A percentile compares a stretch with the other conserved stretches of the same genome.
Evolutionary conservation across 2,888 invertebrate species (phyloP).

Genomic region (Patella depressa): DNA sequence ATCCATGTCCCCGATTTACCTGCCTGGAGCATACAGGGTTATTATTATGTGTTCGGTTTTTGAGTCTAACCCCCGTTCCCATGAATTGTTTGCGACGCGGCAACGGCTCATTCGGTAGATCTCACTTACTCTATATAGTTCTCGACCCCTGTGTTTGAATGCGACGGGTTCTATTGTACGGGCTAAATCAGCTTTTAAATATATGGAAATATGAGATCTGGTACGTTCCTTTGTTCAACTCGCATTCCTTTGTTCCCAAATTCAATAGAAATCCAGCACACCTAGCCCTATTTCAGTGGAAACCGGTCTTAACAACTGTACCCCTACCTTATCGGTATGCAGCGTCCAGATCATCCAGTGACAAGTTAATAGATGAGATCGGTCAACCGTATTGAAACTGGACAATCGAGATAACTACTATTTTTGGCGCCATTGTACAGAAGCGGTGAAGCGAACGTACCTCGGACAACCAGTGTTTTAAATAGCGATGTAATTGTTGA

Average conservation of each 20-base stretch:
- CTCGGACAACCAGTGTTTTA: conserved; percentile 5
- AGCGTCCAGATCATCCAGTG: too few relatives aligned
- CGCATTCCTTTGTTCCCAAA: neutral
- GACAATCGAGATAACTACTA: neutral
- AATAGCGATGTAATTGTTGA: neutral
- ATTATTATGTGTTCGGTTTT: too few relatives aligned
- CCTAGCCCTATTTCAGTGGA: neutral
- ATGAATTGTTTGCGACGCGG: too few relatives aligned
- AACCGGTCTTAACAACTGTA: conserved; percentile 3
- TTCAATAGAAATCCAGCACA: neutral
- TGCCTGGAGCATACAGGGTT: too few relatives aligned
- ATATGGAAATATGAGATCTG: neutral
- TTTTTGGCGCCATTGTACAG: neutral
- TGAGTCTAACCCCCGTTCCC: too few relatives aligned
- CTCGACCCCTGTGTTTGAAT: neutral
- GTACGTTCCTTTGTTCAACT: neutral
- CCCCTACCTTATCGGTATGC: conserved; percentile 9
- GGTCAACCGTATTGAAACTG: neutral
- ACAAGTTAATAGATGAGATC: too few relatives aligned
- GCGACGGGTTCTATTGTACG: neutral
- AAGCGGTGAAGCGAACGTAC: neutral
- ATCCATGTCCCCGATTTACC: too few relatives aligned
- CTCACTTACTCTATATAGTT: too few relatives aligned
- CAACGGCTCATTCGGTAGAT: too few relatives aligned
- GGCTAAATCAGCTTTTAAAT: neutral